Evolutionary conservation across 2,113 vertebrate genomes (phyloP).

Genomic region (Colaptes auratus): DNA sequence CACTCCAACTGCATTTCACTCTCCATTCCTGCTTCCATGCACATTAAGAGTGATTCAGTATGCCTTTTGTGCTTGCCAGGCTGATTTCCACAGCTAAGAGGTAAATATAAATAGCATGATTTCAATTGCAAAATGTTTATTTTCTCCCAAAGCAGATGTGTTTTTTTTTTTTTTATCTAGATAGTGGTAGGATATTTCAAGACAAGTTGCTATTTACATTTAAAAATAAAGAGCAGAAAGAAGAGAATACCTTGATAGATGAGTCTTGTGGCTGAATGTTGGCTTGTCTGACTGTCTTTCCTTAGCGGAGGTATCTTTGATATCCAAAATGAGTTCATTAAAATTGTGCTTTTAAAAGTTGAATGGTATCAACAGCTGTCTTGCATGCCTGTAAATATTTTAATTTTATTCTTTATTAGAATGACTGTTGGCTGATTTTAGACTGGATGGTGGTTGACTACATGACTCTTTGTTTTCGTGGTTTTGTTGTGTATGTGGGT

Average conservation of each 20-base stretch:
- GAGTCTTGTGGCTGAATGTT: not conserved
- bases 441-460: not conserved
- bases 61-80: constrained; percentile 32
- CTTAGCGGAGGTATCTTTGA: not conserved
- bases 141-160: constrained; percentile 38
- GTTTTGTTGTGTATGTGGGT: too few relatives aligned
- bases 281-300: constrained; percentile 13
- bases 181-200: not conserved
- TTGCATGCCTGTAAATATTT: not conserved
- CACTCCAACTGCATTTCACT: not conserved
- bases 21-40: not conserved
- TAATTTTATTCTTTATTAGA: not conserved
- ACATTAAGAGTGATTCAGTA: constrained; percentile 36
- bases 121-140: constrained; percentile 36
- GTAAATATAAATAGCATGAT: constrained; percentile 35
- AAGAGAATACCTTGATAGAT: not conserved
- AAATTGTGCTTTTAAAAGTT: not conserved
- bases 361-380: not conserved
- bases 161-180: not conserved
- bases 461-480: not conserved
- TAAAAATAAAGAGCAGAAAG: not conserved
- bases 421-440: not conserved
- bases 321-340: not conserved
- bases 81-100: constrained; percentile 29
- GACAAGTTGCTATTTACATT: constrained; percentile 1